phyloP scores from a whole-genome alignment of 2,888 invertebrate genomes.

The Rhagonycha fulva region DNA sequence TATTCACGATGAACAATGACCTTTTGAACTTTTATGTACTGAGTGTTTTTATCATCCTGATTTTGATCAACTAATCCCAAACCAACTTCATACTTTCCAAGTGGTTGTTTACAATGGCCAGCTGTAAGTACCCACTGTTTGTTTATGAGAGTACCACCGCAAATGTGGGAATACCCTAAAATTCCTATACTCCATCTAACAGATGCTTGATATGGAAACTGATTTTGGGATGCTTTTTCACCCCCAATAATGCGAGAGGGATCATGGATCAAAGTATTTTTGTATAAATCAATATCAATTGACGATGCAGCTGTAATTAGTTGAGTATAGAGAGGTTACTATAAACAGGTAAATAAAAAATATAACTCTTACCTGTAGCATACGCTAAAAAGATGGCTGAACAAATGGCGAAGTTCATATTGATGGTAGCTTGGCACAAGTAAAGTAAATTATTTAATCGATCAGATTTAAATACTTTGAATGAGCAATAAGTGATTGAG shows the following conservation, averaged over 20 bases:
- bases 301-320: neutral
- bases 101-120: slow-evolving; percentile 51
- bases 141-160: slow-evolving; percentile 57
- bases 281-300: neutral
- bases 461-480: neutral
- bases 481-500: neutral
- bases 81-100: neutral
- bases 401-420: neutral
- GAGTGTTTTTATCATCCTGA: neutral
- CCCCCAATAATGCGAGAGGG: slow-evolving; percentile 56
- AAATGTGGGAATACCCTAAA: slow-evolving; percentile 48
- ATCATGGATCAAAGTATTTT: neutral
- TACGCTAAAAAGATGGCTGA: neutral
- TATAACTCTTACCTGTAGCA: neutral
- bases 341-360: too few species aligned
- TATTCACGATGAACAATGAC: neutral
- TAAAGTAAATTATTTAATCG: neutral
- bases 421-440: neutral
- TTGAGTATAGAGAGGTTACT: too few species aligned
- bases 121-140: slow-evolving; percentile 52
- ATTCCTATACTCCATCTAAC: slow-evolving; percentile 40
- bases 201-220: slow-evolving; percentile 55
- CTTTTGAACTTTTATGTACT: neutral
- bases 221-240: slow-evolving; percentile 49
- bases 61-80: neutral